phyloP scores from a whole-genome alignment of 1,140 invertebrate genomes.

The Neotoxoptera formosana region DNA sequence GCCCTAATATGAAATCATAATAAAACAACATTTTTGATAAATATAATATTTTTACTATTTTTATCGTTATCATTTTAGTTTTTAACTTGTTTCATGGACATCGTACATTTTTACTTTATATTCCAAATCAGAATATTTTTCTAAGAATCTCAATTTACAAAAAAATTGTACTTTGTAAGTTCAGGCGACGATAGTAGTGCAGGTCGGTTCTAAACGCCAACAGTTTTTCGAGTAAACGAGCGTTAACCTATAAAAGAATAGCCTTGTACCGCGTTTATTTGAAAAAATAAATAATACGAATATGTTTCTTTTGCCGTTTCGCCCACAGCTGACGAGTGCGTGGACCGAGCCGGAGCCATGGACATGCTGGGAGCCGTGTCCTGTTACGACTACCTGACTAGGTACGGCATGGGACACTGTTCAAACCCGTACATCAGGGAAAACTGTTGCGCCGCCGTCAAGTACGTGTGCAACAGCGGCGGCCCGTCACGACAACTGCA shows the following conservation, averaged over 20 bases:
- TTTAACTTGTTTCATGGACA: not conserved
- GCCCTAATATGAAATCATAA: too few species aligned
- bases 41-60: not conserved
- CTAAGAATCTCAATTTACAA: not conserved
- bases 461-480: conserved; percentile 59
- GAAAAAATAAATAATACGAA: not conserved
- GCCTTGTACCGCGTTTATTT: not conserved
- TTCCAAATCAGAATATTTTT: not conserved
- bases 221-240: not conserved
- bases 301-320: not conserved
- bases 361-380: conserved; percentile 59
- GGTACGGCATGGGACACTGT: conserved; percentile 60
- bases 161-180: not conserved
- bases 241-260: not conserved
- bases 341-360: conserved; percentile 59
- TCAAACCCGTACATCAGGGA: conserved; percentile 59
- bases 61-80: not conserved
- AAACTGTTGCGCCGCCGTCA: conserved; percentile 61
- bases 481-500: not conserved
- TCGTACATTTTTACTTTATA: not conserved
- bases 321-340: conserved; percentile 59
- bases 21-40: too few species aligned
- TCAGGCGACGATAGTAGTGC: not conserved
- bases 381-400: conserved; percentile 60
- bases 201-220: not conserved